These are phyloP conservation scores for Orchestia grillus DNA, from an alignment of 1,140 invertebrate species.

Conservation along the genomic window DNA sequence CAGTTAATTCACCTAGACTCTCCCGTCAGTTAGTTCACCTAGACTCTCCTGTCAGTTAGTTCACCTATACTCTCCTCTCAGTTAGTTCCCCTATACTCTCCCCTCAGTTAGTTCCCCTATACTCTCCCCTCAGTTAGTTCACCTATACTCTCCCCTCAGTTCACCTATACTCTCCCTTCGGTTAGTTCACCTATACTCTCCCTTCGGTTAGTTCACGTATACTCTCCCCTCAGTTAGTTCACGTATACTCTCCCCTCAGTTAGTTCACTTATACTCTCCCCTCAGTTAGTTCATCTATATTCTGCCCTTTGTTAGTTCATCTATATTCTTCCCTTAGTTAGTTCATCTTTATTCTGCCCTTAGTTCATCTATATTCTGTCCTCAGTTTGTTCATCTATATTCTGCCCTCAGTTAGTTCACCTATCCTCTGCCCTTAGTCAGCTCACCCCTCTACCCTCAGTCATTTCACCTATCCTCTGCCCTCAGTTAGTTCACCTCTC, in stretches of 20 bases:
- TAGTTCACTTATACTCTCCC: neutral
- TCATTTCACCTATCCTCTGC: too few relatives aligned
- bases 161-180: too few relatives aligned
- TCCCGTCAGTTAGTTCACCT: neutral
- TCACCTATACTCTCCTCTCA: neutral
- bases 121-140: neutral
- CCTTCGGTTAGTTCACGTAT: too few relatives aligned
- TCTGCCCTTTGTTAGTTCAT: neutral
- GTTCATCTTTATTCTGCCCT: too few relatives aligned
- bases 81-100: neutral
- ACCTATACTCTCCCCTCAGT: too few relatives aligned
- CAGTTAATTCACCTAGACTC: too few relatives aligned
- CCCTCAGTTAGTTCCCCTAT: neutral
- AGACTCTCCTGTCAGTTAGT: neutral
- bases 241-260: neutral
- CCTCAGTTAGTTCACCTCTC: constrained; percentile 71
- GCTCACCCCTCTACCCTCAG: too few relatives aligned
- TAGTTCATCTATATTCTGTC: too few relatives aligned
- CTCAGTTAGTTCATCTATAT: neutral
- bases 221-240: neutral
- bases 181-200: too few relatives aligned
- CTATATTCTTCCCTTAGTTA: neutral
- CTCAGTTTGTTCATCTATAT: too few relatives aligned
- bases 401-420: constrained; percentile 55
- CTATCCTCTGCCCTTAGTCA: constrained; percentile 70